Evolutionary conservation across 2,888 invertebrate genomes (phyloP).

Genomic region (Drosophila antonietae): DNA sequence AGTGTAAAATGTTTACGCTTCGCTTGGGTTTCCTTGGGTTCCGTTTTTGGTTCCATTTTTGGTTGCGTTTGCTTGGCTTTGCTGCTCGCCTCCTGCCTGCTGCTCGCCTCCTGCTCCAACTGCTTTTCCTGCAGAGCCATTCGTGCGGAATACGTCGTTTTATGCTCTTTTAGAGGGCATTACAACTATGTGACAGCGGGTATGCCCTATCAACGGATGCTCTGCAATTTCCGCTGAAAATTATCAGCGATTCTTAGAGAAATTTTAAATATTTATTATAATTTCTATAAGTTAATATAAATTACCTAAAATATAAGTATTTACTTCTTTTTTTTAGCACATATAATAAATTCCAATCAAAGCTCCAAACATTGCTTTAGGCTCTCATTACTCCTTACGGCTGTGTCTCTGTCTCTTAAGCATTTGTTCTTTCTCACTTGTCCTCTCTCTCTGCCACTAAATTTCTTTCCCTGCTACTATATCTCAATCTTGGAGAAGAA

Average conservation of each 20-base stretch:
- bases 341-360: too few relatives aligned
- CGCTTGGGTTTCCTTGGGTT: constrained; percentile 60
- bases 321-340: too few relatives aligned
- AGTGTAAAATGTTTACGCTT: constrained; percentile 78
- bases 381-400: not conserved
- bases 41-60: constrained; percentile 23
- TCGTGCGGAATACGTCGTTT: constrained; percentile 74
- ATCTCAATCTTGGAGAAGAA: too few relatives aligned
- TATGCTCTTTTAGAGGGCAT: constrained; percentile 54
- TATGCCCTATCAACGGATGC: not conserved
- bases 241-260: not conserved
- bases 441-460: too few relatives aligned
- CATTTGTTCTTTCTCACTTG: too few relatives aligned
- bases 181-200: constrained; percentile 22
- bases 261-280: not conserved
- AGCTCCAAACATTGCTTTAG: not conserved
- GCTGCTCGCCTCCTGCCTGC: not conserved
- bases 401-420: not conserved
- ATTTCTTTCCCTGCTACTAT: too few relatives aligned
- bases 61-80: constrained; percentile 15
- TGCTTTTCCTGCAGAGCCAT: constrained; percentile 33
- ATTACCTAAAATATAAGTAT: too few relatives aligned
- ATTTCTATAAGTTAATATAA: too few relatives aligned
- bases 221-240: not conserved
- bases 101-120: not conserved